phyloP scores from a whole-genome alignment of 2,797 vertebrate genomes.

The Macroramphosus scolopax region DNA sequence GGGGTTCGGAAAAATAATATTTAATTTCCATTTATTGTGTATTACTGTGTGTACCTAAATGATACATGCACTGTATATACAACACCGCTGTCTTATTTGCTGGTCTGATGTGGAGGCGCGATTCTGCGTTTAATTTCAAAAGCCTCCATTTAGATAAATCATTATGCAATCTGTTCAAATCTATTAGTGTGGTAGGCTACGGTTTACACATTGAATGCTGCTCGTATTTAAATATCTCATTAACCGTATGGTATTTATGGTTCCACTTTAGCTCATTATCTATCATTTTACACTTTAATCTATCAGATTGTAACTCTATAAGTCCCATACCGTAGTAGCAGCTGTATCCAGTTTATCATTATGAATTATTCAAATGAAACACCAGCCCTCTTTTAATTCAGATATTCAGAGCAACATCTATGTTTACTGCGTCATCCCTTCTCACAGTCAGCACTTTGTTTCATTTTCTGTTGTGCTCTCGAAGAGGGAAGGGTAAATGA shows the following conservation, averaged over 20 bases:
- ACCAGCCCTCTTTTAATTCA: constrained; percentile 74
- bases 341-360: constrained; percentile 55
- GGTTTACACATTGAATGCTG: constrained; percentile 11
- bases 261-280: constrained; percentile 35
- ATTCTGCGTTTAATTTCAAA: no score
- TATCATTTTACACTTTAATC: constrained; percentile 39
- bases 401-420: constrained; percentile 64
- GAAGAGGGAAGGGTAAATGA: constrained; percentile 34
- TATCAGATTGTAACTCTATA: constrained; percentile 46
- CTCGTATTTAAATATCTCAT: constrained; percentile 17
- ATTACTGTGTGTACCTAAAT: no score
- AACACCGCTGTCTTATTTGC: not conserved
- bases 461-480: constrained; percentile 41
- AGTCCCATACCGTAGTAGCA: constrained; percentile 38
- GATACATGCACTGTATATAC: not conserved
- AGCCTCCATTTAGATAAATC: not conserved
- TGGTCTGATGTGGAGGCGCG: constrained; percentile 1
- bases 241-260: constrained; percentile 10
- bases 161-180: constrained; percentile 19
- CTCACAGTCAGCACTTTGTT: constrained; percentile 71
- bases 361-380: constrained; percentile 75
- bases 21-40: no score
- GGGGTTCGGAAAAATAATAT: no score
- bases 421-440: constrained; percentile 68
- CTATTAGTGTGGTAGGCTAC: constrained; percentile 7